phyloP scores from a whole-genome alignment of 2,888 invertebrate genomes.

The Troides helena region DNA sequence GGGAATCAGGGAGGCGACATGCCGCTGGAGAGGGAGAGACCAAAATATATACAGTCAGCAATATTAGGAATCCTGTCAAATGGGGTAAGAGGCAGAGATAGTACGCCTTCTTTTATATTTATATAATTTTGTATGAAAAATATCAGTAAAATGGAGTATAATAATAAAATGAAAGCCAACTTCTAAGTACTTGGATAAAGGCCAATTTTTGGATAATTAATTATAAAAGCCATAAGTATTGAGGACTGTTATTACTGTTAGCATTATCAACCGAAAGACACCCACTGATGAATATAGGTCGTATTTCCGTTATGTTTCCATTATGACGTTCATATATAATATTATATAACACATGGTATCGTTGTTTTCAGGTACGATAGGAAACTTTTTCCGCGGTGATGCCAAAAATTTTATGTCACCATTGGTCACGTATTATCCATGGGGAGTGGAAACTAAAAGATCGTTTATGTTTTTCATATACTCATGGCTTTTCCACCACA shows the following conservation, averaged over 20 bases:
- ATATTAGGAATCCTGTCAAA: conserved; percentile 22
- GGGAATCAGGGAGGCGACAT: conserved; percentile 23
- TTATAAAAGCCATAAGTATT: no score
- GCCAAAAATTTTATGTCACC: conserved; percentile 35
- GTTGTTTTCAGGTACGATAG: conserved; percentile 20
- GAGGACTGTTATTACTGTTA: no score
- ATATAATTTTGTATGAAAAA: no score
- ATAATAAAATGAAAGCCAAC: no score
- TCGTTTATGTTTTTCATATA: conserved; percentile 30
- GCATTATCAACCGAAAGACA: no score
- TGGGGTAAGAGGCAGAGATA: conserved; percentile 18
- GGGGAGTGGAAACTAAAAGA: conserved; percentile 11
- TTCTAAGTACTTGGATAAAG: no score
- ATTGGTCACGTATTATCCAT: conserved; percentile 31
- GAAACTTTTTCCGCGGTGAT: conserved; percentile 9
- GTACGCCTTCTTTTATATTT: background rate
- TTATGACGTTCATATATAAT: background rate
- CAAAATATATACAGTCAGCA: conserved; percentile 26
- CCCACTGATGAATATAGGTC: no score
- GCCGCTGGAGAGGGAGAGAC: conserved; percentile 14
- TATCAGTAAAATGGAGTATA: no score
- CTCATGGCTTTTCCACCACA: conserved; percentile 38
- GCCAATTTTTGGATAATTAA: no score
- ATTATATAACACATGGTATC: background rate
- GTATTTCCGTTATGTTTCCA: background rate